Percentiles rank a stretch among this genome's conserved stretches.
Conservation (phyloP, 2,113 vertebrate species). For the Cacatua alba region DNA sequence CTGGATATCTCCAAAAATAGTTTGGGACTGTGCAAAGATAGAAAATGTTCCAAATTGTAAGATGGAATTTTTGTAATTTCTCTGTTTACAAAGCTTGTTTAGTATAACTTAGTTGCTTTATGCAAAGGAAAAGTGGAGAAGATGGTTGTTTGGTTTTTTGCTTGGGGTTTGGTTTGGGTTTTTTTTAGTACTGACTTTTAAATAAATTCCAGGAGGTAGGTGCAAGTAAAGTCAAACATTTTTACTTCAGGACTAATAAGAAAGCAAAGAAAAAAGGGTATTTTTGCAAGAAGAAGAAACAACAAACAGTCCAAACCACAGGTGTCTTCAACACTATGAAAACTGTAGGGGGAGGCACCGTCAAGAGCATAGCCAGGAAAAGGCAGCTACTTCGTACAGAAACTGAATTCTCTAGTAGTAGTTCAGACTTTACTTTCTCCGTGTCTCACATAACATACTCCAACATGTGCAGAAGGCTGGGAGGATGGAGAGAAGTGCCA, state of each 20-base stretch:
- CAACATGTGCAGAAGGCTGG: background rate
- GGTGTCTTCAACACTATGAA: background rate
- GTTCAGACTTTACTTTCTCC: background rate
- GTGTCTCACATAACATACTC: background rate
- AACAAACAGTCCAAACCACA: background rate
- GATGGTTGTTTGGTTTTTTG: rapidly evolving
- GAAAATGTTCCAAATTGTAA: background rate
- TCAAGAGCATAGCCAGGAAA: background rate
- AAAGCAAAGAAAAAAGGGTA: background rate
- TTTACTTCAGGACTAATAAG: background rate
- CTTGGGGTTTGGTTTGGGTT: rapidly evolving
- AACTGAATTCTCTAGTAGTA: background rate
- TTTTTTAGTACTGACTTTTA: background rate
- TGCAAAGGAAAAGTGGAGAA: background rate
- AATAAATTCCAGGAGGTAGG: background rate
- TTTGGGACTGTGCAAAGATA: background rate
- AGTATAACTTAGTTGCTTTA: background rate
- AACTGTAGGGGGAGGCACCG: background rate
- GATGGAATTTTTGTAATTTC: background rate
- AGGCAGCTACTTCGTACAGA: background rate
- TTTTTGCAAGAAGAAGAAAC: background rate
- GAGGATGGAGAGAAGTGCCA: background rate
- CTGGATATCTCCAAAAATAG: background rate
- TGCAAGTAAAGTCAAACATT: background rate
- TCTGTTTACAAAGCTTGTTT: background rate